Percentiles rank a stretch among this genome's conserved stretches.
Conservation (phyloP, 2,113 vertebrate species). For the Hepsetus odoe region DNA sequence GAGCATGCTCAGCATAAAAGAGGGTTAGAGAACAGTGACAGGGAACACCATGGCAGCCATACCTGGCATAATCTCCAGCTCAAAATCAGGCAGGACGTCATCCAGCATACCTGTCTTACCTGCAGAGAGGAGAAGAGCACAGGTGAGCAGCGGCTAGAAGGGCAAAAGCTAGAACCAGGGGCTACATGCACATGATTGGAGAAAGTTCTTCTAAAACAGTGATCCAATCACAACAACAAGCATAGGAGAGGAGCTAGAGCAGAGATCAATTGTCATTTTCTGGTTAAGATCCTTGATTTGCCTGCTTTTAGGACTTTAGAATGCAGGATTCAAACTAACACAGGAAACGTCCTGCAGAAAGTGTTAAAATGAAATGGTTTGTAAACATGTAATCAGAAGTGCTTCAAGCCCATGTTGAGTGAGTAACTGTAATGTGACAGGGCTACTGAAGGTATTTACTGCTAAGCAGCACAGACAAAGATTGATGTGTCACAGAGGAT, state of each 20-base stretch:
- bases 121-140: slow-evolving; percentile 84
- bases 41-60: slow-evolving; percentile 66
- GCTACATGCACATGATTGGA: slow-evolving; percentile 5
- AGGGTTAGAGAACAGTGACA: slow-evolving; percentile 4
- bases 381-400: background rate
- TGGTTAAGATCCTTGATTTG: slow-evolving; percentile 2
- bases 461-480: background rate
- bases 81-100: slow-evolving; percentile 98
- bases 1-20: background rate
- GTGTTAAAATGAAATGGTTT: background rate
- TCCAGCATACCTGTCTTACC: slow-evolving; percentile 96
- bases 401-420: background rate
- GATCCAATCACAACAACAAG: background rate
- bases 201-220: background rate
- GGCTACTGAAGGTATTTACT: background rate
- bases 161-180: slow-evolving; percentile 50
- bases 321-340: background rate
- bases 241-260: background rate
- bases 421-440: background rate
- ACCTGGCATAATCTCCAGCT: slow-evolving; percentile 99
- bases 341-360: background rate
- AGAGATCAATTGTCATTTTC: background rate
- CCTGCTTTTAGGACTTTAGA: background rate
- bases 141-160: slow-evolving; percentile 70
- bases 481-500: background rate